phyloP scores from a whole-genome alignment of 1,140 invertebrate species.

The Drosophila setifemur region DNA sequence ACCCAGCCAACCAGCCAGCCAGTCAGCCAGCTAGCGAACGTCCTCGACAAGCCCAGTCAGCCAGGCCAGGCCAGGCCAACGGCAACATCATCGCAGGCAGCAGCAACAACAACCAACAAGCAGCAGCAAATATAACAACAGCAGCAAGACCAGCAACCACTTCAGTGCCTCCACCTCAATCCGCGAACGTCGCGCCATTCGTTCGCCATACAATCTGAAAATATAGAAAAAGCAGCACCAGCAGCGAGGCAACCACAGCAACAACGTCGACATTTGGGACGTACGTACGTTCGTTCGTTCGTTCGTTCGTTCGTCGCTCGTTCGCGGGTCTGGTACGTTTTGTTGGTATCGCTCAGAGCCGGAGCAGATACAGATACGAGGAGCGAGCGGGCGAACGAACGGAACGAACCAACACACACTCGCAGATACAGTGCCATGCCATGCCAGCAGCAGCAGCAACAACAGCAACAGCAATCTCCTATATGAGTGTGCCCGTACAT shows the following conservation, averaged over 20 bases:
- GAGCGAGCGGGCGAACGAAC: too few species aligned
- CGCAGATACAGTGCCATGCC: constrained; percentile 21
- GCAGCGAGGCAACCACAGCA: constrained; percentile 15
- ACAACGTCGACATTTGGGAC: constrained; percentile 69
- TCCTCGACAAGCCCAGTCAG: constrained; percentile 71
- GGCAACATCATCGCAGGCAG: constrained; percentile 17
- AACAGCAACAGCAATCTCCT: constrained; percentile 1
- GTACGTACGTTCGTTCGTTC: constrained; percentile 43
- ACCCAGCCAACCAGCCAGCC: constrained; percentile 30
- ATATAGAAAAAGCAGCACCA: constrained; percentile 64
- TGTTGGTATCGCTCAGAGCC: constrained; percentile 69
- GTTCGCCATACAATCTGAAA: constrained; percentile 58
- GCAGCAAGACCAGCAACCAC: constrained; percentile 28
- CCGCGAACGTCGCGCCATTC: constrained; percentile 8
- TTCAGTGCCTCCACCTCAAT: constrained; percentile 42
- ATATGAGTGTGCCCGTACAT: constrained; percentile 9
- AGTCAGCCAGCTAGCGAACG: constrained; percentile 50
- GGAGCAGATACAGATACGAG: constrained; percentile 66
- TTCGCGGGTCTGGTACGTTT: too few species aligned
- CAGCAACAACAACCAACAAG: constrained; percentile 16
- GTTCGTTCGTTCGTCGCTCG: constrained; percentile 42
- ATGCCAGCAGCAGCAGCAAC: constrained; percentile 13
- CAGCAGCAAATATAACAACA: constrained; percentile 13
- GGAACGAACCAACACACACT: constrained; percentile 16
- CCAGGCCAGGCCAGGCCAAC: constrained; percentile 25